Evolutionary conservation across 2,797 vertebrate species (phyloP).

Genomic region (Harpagifer antarcticus): DNA sequence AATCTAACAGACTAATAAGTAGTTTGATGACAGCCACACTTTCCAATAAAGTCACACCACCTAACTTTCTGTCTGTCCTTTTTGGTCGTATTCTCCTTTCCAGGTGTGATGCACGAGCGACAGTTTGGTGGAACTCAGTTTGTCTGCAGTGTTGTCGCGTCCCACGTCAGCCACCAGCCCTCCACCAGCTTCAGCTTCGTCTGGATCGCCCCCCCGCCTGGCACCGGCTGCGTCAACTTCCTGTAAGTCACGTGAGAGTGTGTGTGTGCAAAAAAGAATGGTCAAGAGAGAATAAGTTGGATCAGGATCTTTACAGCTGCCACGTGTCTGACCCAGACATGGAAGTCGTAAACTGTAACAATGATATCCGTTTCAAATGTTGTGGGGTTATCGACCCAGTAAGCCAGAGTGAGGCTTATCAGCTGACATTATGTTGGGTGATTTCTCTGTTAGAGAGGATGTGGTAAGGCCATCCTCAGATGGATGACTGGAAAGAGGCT

Average conservation of each 20-base stretch:
- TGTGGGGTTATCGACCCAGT: conserved; percentile 29
- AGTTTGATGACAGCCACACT: background rate
- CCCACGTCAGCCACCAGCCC: conserved; percentile 96
- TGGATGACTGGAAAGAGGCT: conserved; percentile 40
- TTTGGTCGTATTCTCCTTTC: background rate
- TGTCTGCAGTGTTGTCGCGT: conserved; percentile 98
- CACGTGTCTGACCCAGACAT: conserved; percentile 13
- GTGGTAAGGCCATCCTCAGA: conserved; percentile 39
- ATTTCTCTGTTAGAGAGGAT: conserved; percentile 34
- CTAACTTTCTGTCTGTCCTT: background rate
- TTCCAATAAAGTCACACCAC: too few species aligned
- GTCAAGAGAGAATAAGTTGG: background rate
- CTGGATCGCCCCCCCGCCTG: conserved; percentile 97
- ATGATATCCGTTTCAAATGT: conserved; percentile 38
- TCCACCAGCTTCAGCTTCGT: conserved; percentile 97
- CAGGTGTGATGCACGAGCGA: conserved; percentile 95
- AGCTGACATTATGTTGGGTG: conserved; percentile 35
- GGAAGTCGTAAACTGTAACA: conserved; percentile 42
- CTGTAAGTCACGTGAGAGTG: conserved; percentile 86
- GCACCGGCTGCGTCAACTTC: conserved; percentile 98
- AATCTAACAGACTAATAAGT: too few species aligned
- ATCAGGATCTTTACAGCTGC: conserved; percentile 28
- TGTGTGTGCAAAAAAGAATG: conserved; percentile 3
- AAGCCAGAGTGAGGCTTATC: conserved; percentile 30
- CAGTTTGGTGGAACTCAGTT: conserved; percentile 97